Evolutionary conservation across 1,140 invertebrate genomes (phyloP).

Genomic region (Lepidostoma basale): DNA sequence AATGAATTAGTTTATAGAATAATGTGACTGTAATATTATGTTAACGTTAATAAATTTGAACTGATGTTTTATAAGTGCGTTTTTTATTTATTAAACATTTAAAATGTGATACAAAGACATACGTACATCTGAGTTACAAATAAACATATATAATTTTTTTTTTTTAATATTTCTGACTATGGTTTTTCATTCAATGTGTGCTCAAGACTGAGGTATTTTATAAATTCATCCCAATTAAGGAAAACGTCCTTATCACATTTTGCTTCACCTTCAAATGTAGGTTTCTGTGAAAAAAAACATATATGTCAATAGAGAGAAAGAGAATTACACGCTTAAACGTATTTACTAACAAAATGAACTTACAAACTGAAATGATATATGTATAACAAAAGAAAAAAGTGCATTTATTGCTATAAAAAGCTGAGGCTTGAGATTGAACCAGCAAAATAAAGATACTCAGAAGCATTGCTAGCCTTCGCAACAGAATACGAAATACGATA

Average conservation of each 20-base stretch:
- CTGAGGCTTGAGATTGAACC: neutral
- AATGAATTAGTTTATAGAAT: constrained; percentile 36
- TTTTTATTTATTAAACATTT: neutral
- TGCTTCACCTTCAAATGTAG: constrained; percentile 2
- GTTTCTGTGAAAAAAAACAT: constrained; percentile 20
- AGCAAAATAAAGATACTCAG: neutral
- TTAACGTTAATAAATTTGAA: constrained; percentile 44
- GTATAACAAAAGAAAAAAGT: neutral
- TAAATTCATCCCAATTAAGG: constrained; percentile 38
- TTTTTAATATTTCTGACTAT: too few relatives aligned
- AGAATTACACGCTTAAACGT: neutral
- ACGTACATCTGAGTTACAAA: neutral
- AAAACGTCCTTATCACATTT: constrained; percentile 9
- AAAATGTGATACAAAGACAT: neutral
- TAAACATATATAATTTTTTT: too few relatives aligned
- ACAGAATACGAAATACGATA: neutral
- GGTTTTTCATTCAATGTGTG: constrained; percentile 30
- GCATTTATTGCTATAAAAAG: neutral
- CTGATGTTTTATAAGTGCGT: constrained; percentile 30
- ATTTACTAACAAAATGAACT: neutral
- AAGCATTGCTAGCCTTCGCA: neutral
- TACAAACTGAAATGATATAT: neutral
- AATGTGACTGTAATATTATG: constrained; percentile 38
- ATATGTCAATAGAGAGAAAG: neutral
- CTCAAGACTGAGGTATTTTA: constrained; percentile 31